Evolutionary conservation across 2,113 vertebrate species (phyloP).

Genomic region (Catharus minimus): DNA sequence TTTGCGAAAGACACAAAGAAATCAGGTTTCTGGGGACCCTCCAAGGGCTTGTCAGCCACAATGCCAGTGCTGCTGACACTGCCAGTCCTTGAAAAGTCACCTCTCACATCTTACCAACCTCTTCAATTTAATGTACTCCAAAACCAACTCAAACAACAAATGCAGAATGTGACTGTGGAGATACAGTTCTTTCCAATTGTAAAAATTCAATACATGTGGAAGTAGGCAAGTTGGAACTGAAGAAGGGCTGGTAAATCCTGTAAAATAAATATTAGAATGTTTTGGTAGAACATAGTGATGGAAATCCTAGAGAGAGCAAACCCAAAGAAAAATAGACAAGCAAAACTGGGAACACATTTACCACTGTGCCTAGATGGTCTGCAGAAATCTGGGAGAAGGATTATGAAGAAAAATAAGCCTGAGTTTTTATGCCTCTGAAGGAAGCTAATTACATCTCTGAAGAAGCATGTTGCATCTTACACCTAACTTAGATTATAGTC

Average conservation of each 20-base stretch:
- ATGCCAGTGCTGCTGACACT: background rate
- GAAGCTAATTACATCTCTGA: background rate
- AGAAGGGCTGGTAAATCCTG: background rate
- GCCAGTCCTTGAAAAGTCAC: background rate
- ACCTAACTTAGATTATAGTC: background rate
- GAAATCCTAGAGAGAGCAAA: background rate
- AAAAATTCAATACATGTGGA: background rate
- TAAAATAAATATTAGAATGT: background rate
- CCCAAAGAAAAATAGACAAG: background rate
- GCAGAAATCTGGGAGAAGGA: background rate
- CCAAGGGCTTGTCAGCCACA: background rate
- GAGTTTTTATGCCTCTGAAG: background rate
- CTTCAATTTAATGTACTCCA: background rate
- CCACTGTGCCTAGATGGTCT: background rate
- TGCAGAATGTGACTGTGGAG: background rate
- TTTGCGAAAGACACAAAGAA: background rate
- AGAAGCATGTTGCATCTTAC: background rate
- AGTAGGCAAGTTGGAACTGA: background rate
- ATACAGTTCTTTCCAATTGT: background rate
- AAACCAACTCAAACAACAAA: background rate
- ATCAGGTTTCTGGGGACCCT: background rate
- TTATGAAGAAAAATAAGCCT: background rate
- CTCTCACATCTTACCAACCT: background rate
- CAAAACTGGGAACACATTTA: background rate
- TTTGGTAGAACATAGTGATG: rapidly evolving